Evolutionary conservation across 2,797 vertebrate species (phyloP).

Genomic region (Hypotaenidia philippensis): DNA sequence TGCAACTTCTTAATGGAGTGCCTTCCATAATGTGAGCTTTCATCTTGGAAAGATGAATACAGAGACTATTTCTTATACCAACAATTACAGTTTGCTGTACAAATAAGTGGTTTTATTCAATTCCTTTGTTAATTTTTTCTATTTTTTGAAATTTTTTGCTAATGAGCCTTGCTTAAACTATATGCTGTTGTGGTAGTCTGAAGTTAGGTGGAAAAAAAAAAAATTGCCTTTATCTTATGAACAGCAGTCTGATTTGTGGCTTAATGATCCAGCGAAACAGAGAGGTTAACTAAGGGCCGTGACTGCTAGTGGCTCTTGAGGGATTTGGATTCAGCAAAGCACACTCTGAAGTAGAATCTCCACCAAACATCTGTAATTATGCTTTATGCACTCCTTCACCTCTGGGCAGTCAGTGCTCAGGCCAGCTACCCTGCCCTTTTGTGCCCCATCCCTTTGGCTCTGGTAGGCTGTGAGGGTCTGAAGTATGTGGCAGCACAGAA

Average conservation of each 20-base stretch:
- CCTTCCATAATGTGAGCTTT: accelerated
- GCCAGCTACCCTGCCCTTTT: background rate
- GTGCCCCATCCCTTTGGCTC: background rate
- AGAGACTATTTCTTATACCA: background rate
- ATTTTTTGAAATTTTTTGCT: background rate
- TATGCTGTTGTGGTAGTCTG: background rate
- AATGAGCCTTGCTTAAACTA: background rate
- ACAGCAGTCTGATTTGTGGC: background rate
- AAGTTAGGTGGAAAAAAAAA: background rate
- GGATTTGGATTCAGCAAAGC: background rate
- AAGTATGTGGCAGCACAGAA: background rate
- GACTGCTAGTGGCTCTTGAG: background rate
- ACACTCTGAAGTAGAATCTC: background rate
- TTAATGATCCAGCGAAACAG: background rate
- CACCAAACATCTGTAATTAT: background rate
- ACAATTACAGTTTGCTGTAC: background rate
- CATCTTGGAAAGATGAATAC: background rate
- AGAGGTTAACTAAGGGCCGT: background rate
- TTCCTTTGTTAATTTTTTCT: background rate
- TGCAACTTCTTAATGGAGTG: background rate
- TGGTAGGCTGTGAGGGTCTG: background rate
- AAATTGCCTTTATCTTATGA: background rate
- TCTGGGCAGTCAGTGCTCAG: background rate
- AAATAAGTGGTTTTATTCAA: background rate
- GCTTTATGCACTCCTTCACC: accelerated